phyloP scores from a whole-genome alignment of 2,797 vertebrate genomes.

The Pteronotus mesoamericanus region DNA sequence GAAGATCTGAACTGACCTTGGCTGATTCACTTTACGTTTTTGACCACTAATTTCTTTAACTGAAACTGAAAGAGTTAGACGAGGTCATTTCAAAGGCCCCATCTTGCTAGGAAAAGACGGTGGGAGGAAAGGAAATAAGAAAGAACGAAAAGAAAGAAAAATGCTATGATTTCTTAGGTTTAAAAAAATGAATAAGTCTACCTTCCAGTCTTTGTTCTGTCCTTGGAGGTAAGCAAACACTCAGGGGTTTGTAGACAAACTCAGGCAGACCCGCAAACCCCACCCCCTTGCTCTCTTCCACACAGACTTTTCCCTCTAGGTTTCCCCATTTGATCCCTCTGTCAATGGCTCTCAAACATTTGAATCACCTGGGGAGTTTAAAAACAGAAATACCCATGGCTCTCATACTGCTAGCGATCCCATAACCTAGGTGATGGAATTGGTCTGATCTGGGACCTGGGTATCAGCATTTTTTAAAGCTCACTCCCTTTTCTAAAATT shows the following conservation, averaged over 20 bases:
- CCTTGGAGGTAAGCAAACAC: not conserved
- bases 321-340: not conserved
- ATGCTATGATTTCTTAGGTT: not conserved
- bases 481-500: not conserved
- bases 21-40: not conserved
- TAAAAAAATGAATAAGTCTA: not conserved
- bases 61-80: not conserved
- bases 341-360: not conserved
- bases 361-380: not conserved
- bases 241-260: not conserved
- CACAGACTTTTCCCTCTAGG: not conserved
- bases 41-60: not conserved
- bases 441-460: not conserved
- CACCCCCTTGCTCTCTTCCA: not conserved
- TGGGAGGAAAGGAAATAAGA: too few species aligned
- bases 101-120: not conserved
- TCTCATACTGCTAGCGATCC: not conserved
- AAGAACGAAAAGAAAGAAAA: not conserved
- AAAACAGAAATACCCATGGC: not conserved
- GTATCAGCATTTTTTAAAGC: not conserved
- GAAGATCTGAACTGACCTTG: not conserved
- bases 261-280: not conserved
- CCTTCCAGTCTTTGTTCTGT: not conserved
- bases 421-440: not conserved
- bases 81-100: conserved; percentile 4